A percentile compares a stretch with the other conserved stretches of the same genome.
Evolutionary conservation across 1,140 invertebrate genomes (phyloP).

Genomic region (Lordiphosa clarofinis): DNA sequence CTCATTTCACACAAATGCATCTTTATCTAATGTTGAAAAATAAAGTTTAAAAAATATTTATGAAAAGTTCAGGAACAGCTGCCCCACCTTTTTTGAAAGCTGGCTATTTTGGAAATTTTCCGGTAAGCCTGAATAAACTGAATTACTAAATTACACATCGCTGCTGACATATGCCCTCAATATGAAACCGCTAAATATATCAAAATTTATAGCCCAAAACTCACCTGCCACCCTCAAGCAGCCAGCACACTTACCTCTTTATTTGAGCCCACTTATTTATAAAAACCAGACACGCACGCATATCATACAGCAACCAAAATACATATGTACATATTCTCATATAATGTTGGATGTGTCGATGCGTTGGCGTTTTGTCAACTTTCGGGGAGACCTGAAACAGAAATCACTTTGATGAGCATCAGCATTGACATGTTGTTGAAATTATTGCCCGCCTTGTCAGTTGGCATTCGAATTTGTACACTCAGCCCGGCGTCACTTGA

Average conservation of each 20-base stretch:
- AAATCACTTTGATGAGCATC: conserved; percentile 74
- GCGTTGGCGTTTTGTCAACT: conserved; percentile 68
- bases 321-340: conserved; percentile 1
- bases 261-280: conserved; percentile 65
- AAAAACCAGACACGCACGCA: conserved; percentile 66
- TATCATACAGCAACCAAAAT: conserved; percentile 25
- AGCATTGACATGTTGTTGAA: conserved; percentile 69
- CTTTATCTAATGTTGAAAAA: too few relatives aligned
- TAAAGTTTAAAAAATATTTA: too few relatives aligned
- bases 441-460: conserved; percentile 70
- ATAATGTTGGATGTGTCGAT: conserved; percentile 18
- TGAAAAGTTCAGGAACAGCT: too few relatives aligned
- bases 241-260: conserved; percentile 50
- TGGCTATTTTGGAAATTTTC: background rate
- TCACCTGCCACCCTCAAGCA: conserved; percentile 57
- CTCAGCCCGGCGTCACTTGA: conserved; percentile 40
- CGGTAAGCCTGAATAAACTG: conserved; percentile 7
- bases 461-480: conserved; percentile 66
- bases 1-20: too few relatives aligned
- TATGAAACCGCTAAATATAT: conserved; percentile 39
- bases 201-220: conserved; percentile 52
- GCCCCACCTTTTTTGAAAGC: too few relatives aligned
- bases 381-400: conserved; percentile 28
- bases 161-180: conserved; percentile 45
- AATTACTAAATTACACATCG: conserved; percentile 21